Percentiles rank a stretch among this genome's conserved stretches.
Evolutionary conservation across 2,797 vertebrate genomes (phyloP).

Genomic region (Loriculus beryllinus): DNA sequence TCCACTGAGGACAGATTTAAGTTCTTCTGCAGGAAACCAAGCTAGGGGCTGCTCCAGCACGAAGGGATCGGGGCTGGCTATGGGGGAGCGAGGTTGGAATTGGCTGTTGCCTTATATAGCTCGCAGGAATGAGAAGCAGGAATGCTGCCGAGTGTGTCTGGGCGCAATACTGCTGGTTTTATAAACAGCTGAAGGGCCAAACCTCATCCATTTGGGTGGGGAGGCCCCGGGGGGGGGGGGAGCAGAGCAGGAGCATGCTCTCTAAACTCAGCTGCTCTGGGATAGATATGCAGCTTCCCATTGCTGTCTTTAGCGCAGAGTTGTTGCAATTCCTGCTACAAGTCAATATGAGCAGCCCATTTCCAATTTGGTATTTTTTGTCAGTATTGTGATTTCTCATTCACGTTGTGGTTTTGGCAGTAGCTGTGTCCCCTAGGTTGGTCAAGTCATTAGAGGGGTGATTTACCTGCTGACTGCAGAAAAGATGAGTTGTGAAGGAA

Average conservation of each 20-base stretch:
- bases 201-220: constrained; percentile 41
- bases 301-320: not conserved
- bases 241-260: not conserved
- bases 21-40: constrained; percentile 20
- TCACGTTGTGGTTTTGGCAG: rapidly evolving
- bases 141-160: constrained; percentile 25
- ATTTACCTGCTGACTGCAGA: not conserved
- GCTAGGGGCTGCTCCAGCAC: not conserved
- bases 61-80: not conserved
- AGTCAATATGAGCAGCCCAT: not conserved
- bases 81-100: constrained; percentile 44
- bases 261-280: not conserved
- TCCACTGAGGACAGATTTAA: constrained; percentile 2
- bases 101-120: constrained; percentile 75
- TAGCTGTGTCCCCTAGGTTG: rapidly evolving
- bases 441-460: too few species aligned
- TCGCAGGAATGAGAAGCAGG: constrained; percentile 30
- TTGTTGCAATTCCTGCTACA: not conserved
- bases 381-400: rapidly evolving
- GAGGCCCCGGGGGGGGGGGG: not conserved
- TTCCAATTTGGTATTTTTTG: not conserved
- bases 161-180: constrained; percentile 8
- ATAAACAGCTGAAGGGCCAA: constrained; percentile 62
- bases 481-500: rapidly evolving
- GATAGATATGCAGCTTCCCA: not conserved